phyloP scores from a whole-genome alignment of 2,888 invertebrate genomes.

The Ectropis crepuscularia region DNA sequence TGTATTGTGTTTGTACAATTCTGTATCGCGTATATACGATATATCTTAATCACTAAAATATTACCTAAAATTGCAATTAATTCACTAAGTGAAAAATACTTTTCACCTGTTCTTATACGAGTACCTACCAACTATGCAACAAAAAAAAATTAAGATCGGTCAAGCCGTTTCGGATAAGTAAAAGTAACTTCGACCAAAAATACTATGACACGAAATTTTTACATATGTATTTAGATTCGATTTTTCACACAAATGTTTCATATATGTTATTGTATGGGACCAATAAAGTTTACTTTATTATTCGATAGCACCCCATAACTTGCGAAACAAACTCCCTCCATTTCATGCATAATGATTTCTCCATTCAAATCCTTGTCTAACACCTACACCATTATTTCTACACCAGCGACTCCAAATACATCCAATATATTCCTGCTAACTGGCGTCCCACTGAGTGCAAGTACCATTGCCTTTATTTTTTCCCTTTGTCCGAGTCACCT shows the following conservation, averaged over 20 bases:
- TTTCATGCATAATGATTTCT: constrained; percentile 11
- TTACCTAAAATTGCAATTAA: no score
- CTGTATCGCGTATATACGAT: no score
- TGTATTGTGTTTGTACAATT: no score
- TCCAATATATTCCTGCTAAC: constrained; percentile 42
- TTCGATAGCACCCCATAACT: neutral
- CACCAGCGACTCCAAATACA: constrained; percentile 27
- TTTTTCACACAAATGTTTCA: neutral
- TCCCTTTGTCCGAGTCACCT: constrained; percentile 52
- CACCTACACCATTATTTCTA: constrained; percentile 33
- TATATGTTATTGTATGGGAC: neutral
- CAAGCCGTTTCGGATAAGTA: no score
- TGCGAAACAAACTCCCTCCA: neutral
- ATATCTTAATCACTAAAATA: no score
- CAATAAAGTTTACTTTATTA: neutral
- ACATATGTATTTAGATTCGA: no score
- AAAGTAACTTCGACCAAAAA: no score
- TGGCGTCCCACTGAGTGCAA: constrained; percentile 48
- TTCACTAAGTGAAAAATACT: no score
- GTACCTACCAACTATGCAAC: no score
- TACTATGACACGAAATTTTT: no score
- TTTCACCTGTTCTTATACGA: no score
- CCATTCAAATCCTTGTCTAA: constrained; percentile 20
- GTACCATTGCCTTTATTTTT: constrained; percentile 42
- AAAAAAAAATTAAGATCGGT: no score